phyloP scores from a whole-genome alignment of 2,797 vertebrate genomes.

The Bovichtus diacanthus region DNA sequence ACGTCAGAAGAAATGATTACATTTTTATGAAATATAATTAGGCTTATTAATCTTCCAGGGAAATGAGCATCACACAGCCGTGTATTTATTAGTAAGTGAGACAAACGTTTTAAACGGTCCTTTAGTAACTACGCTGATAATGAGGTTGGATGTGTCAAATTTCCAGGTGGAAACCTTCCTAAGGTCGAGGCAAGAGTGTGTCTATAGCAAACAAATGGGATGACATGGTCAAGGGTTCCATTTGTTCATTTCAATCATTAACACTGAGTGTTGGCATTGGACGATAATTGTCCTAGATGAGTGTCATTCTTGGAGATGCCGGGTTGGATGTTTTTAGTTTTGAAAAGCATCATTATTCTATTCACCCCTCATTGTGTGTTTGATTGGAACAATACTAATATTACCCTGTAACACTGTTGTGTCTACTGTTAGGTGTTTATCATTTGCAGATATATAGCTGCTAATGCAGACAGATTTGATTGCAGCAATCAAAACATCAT shows the following conservation, averaged over 20 bases:
- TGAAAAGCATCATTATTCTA: neutral
- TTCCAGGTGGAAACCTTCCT: neutral
- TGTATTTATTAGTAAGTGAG: neutral
- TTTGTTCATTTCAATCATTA: neutral
- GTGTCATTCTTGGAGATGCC: neutral
- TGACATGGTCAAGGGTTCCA: neutral
- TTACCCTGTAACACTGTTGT: neutral
- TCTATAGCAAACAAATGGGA: neutral
- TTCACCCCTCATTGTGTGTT: neutral
- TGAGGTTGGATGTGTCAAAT: neutral
- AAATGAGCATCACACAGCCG: neutral
- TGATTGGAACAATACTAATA: conserved; percentile 1
- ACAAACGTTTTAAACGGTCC: neutral
- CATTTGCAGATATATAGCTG: neutral
- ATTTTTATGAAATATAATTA: neutral
- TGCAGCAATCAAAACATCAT: neutral
- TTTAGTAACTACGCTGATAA: neutral
- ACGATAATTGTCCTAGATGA: neutral
- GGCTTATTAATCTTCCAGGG: neutral
- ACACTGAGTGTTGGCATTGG: neutral
- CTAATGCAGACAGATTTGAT: neutral
- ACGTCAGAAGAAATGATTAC: neutral
- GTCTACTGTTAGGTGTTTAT: neutral
- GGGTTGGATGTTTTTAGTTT: neutral
- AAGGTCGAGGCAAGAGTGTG: no score